These are phyloP conservation scores for Sebastes iracundus DNA, from an alignment of 2,797 vertebrate species.

Conservation along the genomic window DNA sequence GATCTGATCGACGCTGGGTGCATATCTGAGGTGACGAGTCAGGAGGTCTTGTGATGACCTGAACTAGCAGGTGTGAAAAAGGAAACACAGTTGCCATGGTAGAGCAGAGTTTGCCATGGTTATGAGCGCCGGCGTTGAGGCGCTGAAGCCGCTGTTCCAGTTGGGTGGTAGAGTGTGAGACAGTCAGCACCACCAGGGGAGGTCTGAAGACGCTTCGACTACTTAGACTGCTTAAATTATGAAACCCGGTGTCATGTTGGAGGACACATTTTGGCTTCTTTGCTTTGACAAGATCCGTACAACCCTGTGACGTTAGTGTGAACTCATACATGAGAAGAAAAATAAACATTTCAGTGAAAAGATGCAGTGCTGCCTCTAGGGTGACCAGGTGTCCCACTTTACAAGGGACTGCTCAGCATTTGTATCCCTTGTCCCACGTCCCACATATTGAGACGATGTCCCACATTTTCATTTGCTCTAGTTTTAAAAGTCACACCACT, in stretches of 20 bases:
- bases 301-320: background rate
- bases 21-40: background rate
- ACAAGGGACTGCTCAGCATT: too few relatives aligned
- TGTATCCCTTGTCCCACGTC: too few relatives aligned
- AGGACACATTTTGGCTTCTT: background rate
- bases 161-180: conserved; percentile 43
- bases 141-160: conserved; percentile 58
- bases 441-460: too few relatives aligned
- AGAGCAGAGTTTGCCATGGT: conserved; percentile 52
- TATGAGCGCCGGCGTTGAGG: conserved; percentile 27
- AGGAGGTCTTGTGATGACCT: conserved; percentile 23
- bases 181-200: background rate
- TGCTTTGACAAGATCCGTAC: background rate
- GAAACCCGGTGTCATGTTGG: background rate
- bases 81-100: conserved; percentile 61
- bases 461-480: fast-evolving
- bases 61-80: conserved; percentile 53
- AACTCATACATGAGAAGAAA: background rate
- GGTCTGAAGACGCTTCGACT: conserved; percentile 8
- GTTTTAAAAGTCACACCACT: too few relatives aligned
- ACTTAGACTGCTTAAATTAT: background rate
- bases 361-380: background rate
- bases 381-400: too few relatives aligned
- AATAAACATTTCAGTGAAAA: background rate
- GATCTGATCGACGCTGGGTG: background rate